These are phyloP conservation scores for Microtus oregoni DNA, from an alignment of 2,113 vertebrate species.

Conservation along the genomic window DNA sequence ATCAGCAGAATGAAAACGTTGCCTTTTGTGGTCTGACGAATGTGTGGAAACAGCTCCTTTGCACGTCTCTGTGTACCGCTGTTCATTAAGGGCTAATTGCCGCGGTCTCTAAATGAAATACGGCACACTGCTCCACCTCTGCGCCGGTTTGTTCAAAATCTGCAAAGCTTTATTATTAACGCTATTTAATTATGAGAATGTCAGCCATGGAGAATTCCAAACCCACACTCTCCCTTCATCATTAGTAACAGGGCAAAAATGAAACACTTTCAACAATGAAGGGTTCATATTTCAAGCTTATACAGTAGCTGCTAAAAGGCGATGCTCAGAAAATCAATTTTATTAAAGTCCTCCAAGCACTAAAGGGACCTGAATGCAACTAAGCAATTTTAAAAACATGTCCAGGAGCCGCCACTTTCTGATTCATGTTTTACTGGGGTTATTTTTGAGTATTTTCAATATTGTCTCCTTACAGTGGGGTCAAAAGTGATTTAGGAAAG, in stretches of 20 bases:
- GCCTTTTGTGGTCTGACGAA: slow-evolving; percentile 88
- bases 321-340: slow-evolving; percentile 99
- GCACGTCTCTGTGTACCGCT: slow-evolving; percentile 85
- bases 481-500: slow-evolving; percentile 88
- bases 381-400: slow-evolving; percentile 98
- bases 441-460: slow-evolving; percentile 94
- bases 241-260: slow-evolving; percentile 97
- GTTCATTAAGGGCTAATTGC: slow-evolving; percentile 91
- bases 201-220: slow-evolving; percentile 96
- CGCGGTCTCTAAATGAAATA: slow-evolving; percentile 92
- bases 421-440: slow-evolving; percentile 95
- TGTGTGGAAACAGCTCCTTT: slow-evolving; percentile 87
- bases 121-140: slow-evolving; percentile 88
- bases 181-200: slow-evolving; percentile 99
- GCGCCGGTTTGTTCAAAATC: slow-evolving; percentile 95
- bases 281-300: slow-evolving; percentile 99
- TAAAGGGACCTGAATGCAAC: slow-evolving; percentile 97
- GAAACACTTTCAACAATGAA: slow-evolving; percentile 98
- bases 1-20: slow-evolving; percentile 86
- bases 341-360: slow-evolving; percentile 98
- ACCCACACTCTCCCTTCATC: slow-evolving; percentile 95
- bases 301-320: slow-evolving; percentile 97
- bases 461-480: slow-evolving; percentile 92
- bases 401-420: slow-evolving; percentile 89
- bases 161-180: slow-evolving; percentile 98